Evolutionary conservation across 2,113 vertebrate genomes (phyloP), one percentile per base, ranked within the genome.

Genomic region (Indicator maculatus): DNA sequence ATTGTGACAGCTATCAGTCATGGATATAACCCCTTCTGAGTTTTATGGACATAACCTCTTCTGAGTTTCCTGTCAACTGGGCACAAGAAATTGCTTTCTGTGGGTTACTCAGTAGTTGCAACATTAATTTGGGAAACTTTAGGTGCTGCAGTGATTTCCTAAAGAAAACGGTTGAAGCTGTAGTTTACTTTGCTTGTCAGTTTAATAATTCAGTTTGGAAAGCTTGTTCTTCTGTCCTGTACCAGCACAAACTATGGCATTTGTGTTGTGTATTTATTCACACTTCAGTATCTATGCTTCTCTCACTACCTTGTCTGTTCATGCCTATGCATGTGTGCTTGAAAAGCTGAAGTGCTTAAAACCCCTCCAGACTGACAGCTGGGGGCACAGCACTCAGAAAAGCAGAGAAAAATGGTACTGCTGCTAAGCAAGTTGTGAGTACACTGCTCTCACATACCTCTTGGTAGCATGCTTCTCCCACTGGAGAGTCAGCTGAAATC

Each of bases 391-490:
- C 41, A 16, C 74, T 59, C 8, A 8, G 64, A 39, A 75, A 81
- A 67, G 4, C 21, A 55, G 89, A 71, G 31, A 47, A 21, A 79
- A 90, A 36, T 45, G 50, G 38, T 79, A 23, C 16, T 7, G 39
- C 24, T 69, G 53, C 50, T 17, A 65, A 64, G 72, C 24, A 36
- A 19, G 10, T 24, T 76, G 58, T 0, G 2, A 13, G n/a, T 0
- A 0, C 0, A 3, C 16, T 1, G 1, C 21, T 74, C 26, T 76
- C 6, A 0, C 0, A 2, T 39, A 45, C 27, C 13, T 83, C 44
- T 69, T 16, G 17, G 38, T 26, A 88, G n/a, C 12, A 53, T 1
- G 1, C 12, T 53, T 71, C 14, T 71, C 12, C 16, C 1, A 1
- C 52, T 18, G 19, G 30, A 73, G 15, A 60, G 10, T 4, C 60